phyloP scores from a whole-genome alignment of 2,797 vertebrate genomes.

The Champsocephalus gunnari region DNA sequence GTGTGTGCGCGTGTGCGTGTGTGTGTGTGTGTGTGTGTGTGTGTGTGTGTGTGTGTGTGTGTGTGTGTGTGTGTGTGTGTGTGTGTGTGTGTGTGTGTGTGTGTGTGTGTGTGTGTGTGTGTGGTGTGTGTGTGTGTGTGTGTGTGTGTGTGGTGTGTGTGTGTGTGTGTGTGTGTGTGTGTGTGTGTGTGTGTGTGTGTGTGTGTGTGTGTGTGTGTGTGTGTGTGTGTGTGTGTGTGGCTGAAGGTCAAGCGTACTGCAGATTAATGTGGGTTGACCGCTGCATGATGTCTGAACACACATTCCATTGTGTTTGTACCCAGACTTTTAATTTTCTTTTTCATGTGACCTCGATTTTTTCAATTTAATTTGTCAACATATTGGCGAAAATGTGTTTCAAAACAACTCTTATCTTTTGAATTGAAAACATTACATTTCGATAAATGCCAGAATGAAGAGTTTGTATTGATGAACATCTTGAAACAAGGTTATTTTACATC shows the following conservation, averaged over 20 bases:
- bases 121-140: constrained; percentile 8
- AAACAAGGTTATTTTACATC: neutral
- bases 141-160: neutral
- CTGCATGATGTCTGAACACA: constrained; percentile 73
- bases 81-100: constrained; percentile 33
- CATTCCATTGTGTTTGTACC: constrained; percentile 9
- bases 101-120: constrained; percentile 39
- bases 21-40: constrained; percentile 16
- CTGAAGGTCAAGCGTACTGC: too few species aligned
- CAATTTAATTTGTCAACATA: neutral
- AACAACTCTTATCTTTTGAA: too few species aligned
- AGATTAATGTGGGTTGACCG: constrained; percentile 81
- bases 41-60: constrained; percentile 14
- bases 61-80: constrained; percentile 35
- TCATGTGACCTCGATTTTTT: neutral
- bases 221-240: constrained; percentile 30
- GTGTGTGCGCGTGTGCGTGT: constrained; percentile 13
- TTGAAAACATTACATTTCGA: too few species aligned
- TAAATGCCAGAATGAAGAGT: neutral
- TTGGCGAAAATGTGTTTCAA: neutral
- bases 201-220: constrained; percentile 35
- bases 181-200: constrained; percentile 32
- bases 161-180: constrained; percentile 9
- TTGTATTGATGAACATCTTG: neutral
- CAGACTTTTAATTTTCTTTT: neutral